phyloP scores from a whole-genome alignment of 2,888 invertebrate genomes.

The Tupiocoris notatus region DNA sequence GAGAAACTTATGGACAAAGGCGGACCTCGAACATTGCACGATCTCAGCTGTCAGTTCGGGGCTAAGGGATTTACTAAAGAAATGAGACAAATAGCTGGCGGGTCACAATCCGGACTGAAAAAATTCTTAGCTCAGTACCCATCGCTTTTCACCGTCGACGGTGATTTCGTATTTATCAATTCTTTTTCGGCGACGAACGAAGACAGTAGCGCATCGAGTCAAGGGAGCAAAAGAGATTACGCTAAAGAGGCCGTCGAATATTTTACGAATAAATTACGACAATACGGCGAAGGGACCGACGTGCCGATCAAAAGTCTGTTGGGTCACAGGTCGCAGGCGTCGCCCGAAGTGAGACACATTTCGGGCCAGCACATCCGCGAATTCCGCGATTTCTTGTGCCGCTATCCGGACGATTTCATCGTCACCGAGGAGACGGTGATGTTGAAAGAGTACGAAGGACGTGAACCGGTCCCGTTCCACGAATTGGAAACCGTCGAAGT shows the following conservation, averaged over 20 bases:
- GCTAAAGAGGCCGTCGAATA: conserved; percentile 97
- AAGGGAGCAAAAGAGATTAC: conserved; percentile 71
- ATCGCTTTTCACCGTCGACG: conserved; percentile 90
- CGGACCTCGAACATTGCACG: conserved; percentile 92
- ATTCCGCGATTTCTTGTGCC: conserved; percentile 83
- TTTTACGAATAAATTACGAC: conserved; percentile 90
- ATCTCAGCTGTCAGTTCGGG: conserved; percentile 98
- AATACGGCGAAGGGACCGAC: conserved; percentile 94
- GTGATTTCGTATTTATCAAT: conserved; percentile 84
- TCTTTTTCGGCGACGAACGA: conserved; percentile 67
- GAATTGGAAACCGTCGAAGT: conserved; percentile 74
- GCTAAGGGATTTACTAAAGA: conserved; percentile 98
- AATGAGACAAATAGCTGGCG: conserved; percentile 94
- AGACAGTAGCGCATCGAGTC: conserved; percentile 54
- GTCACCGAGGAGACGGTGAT: conserved; percentile 79
- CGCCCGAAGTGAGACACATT: conserved; percentile 94
- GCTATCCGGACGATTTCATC: conserved; percentile 81
- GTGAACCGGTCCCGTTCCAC: conserved; percentile 67
- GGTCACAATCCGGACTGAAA: conserved; percentile 93
- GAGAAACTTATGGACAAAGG: conserved; percentile 97
- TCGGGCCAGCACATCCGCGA: conserved; percentile 92
- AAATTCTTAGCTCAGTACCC: conserved; percentile 97
- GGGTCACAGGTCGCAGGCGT: conserved; percentile 94
- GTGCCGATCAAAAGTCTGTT: conserved; percentile 94
- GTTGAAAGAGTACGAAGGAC: conserved; percentile 65